Evolutionary conservation across 2,113 vertebrate genomes (phyloP).

Genomic region (Baryphthengus martii): DNA sequence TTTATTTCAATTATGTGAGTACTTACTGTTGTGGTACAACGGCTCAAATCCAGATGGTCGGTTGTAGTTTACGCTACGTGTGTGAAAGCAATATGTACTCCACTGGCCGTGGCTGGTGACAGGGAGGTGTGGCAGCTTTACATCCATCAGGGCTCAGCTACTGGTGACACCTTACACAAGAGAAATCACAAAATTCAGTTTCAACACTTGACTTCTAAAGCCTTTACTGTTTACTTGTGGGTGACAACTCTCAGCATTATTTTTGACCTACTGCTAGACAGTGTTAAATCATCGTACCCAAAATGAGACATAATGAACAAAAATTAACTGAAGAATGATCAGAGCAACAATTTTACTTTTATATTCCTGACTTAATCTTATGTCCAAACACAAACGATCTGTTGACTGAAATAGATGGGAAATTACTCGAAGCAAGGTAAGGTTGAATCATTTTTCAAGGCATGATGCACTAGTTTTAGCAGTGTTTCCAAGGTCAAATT

Average conservation of each 20-base stretch:
- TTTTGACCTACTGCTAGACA: background rate
- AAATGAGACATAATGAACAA: background rate
- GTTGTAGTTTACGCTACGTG: rapidly evolving
- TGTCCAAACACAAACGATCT: background rate
- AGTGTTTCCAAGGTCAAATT: background rate
- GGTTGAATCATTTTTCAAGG: background rate
- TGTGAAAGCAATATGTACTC: too few species aligned
- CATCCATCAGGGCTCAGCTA: rapidly evolving
- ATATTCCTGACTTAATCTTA: background rate
- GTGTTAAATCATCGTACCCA: background rate
- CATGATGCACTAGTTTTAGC: background rate
- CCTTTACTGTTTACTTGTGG: background rate
- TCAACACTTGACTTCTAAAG: background rate
- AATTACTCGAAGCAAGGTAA: background rate
- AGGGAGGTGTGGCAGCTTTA: background rate
- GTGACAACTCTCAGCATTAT: background rate
- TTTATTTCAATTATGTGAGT: background rate
- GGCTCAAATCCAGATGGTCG: background rate
- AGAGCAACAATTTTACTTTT: background rate
- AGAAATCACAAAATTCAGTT: background rate
- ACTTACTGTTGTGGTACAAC: background rate
- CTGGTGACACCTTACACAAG: too few species aligned
- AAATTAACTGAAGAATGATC: background rate
- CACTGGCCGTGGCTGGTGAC: rapidly evolving
- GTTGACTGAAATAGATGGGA: background rate